These are phyloP conservation scores for Hucho hucho DNA, from an alignment of 2,113 vertebrate genomes.

Conservation along the genomic window DNA sequence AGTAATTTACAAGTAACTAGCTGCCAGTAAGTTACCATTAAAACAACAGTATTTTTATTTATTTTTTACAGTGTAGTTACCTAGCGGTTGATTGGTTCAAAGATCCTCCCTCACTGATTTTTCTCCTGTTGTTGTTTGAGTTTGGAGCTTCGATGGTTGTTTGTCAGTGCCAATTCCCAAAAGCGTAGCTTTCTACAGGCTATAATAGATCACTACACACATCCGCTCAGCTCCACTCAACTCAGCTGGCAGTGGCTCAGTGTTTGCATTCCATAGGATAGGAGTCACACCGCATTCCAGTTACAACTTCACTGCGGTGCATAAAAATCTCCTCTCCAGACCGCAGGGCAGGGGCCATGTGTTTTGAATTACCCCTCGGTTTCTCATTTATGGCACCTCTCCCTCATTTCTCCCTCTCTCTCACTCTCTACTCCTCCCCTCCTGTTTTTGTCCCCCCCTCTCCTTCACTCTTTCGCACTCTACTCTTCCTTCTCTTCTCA, in stretches of 20 bases:
- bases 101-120: background rate
- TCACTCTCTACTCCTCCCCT: slow-evolving; percentile 4
- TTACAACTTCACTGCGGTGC: slow-evolving; percentile 67
- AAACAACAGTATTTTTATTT: no score
- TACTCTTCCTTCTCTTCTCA: no score
- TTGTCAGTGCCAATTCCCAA: slow-evolving; percentile 19
- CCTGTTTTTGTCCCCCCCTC: background rate
- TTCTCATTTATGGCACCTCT: slow-evolving; percentile 69
- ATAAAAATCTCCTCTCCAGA: slow-evolving; percentile 65
- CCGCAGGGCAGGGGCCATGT: slow-evolving; percentile 64
- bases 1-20: no score
- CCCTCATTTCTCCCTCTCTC: slow-evolving; percentile 5
- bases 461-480: background rate
- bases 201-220: slow-evolving; percentile 14
- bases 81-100: no score
- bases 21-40: no score
- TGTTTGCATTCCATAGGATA: slow-evolving; percentile 70
- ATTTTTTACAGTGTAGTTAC: no score
- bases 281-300: slow-evolving; percentile 70
- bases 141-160: slow-evolving; percentile 47
- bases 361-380: slow-evolving; percentile 71
- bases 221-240: slow-evolving; percentile 34
- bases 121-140: background rate
- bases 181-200: slow-evolving; percentile 38
- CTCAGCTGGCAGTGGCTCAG: slow-evolving; percentile 44